Evolutionary conservation across 92 coral and sea anemone species (phyloP).

Genomic region (Metridium senile): DNA sequence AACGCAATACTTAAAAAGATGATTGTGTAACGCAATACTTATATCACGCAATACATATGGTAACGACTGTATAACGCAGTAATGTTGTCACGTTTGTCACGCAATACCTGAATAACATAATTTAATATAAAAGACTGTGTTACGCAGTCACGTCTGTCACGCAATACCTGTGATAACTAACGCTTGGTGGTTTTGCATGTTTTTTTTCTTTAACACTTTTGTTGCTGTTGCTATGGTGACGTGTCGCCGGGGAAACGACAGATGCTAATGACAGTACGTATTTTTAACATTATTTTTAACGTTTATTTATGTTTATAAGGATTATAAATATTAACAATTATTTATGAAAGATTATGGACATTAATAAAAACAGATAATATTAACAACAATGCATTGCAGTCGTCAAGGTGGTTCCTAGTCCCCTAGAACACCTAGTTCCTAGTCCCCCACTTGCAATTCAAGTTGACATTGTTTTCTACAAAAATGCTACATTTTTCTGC

Average conservation of each 20-base stretch:
- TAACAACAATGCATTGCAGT: too few relatives aligned
- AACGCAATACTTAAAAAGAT: not conserved
- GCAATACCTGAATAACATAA: not conserved
- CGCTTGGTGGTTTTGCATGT: slow-evolving; percentile 33
- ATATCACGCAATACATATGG: too few relatives aligned
- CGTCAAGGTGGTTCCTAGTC: too few relatives aligned
- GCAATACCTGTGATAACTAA: slow-evolving; percentile 22
- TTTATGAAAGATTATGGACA: not conserved
- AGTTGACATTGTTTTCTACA: too few relatives aligned
- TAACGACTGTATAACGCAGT: slow-evolving; percentile 3
- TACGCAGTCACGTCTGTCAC: slow-evolving; percentile 14
- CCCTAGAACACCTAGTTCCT: too few relatives aligned
- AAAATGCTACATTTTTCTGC: too few relatives aligned
- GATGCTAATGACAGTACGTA: slow-evolving; percentile 98
- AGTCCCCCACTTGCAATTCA: too few relatives aligned
- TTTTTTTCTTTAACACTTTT: slow-evolving; percentile 36
- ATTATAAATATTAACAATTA: not conserved
- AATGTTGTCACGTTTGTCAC: not conserved
- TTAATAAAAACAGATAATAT: too few relatives aligned
- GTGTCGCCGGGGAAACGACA: slow-evolving; percentile 57
- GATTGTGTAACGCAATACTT: not conserved
- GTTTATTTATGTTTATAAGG: not conserved
- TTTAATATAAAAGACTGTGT: not conserved
- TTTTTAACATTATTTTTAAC: slow-evolving; percentile 3
- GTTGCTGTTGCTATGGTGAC: slow-evolving; percentile 59